These are phyloP conservation scores for Eremobia ochroleuca DNA, from an alignment of 2,888 invertebrate species.

Conservation along the genomic window DNA sequence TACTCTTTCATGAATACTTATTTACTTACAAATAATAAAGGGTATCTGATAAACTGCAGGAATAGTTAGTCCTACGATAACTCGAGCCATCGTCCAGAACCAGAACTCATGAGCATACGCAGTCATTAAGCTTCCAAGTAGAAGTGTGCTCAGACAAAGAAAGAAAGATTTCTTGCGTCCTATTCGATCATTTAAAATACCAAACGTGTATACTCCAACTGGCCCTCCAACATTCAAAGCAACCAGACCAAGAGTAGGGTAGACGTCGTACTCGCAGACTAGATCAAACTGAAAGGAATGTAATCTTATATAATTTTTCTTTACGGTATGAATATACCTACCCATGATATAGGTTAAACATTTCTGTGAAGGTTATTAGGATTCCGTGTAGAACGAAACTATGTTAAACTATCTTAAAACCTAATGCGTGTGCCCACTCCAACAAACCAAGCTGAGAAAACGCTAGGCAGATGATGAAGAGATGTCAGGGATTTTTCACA, in stretches of 20 bases:
- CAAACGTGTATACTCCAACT: slow-evolving; percentile 97
- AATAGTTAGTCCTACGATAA: slow-evolving; percentile 97
- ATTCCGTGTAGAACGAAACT: neutral
- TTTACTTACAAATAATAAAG: slow-evolving; percentile 96
- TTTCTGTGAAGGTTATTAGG: neutral
- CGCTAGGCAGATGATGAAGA: neutral
- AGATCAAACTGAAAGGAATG: slow-evolving; percentile 94
- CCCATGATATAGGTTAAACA: neutral
- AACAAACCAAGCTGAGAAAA: neutral
- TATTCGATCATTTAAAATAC: slow-evolving; percentile 96
- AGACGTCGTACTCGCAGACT: slow-evolving; percentile 96
- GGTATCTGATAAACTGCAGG: slow-evolving; percentile 98
- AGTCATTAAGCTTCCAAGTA: slow-evolving; percentile 95
- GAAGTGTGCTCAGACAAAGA: slow-evolving; percentile 95
- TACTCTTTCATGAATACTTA: slow-evolving; percentile 17
- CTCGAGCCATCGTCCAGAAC: slow-evolving; percentile 95
- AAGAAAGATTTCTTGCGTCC: slow-evolving; percentile 97
- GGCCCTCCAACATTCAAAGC: slow-evolving; percentile 97
- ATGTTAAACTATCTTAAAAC: neutral
- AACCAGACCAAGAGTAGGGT: slow-evolving; percentile 96
- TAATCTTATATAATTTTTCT: neutral
- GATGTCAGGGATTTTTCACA: neutral
- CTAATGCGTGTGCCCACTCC: neutral
- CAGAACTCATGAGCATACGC: slow-evolving; percentile 95
- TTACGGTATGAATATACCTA: neutral